A percentile compares a stretch with the other conserved stretches of the same genome.
phyloP scores from a whole-genome alignment of 2,888 invertebrate genomes.

The Scelioninae gen. 1 region DNA sequence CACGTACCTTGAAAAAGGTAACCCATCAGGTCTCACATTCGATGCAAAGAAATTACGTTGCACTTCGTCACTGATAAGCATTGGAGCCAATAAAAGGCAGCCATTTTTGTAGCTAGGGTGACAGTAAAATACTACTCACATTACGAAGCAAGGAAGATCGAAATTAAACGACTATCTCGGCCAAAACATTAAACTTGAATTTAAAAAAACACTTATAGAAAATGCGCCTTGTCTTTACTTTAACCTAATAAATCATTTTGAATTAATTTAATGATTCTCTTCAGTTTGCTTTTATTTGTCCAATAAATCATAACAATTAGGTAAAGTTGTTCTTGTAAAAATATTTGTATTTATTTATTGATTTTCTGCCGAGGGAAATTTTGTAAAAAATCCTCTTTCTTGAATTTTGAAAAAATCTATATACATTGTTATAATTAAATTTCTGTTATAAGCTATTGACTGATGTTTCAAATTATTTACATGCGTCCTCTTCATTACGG shows the following conservation, averaged over 20 bases:
- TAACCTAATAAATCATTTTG: not conserved
- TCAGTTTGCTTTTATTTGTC: not conserved
- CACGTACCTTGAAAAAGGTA: conserved; percentile 67
- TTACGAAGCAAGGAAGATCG: conserved; percentile 53
- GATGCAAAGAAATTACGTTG: conserved; percentile 68
- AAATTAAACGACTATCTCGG: conserved; percentile 55
- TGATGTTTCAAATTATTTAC: too few species aligned
- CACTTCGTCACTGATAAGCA: conserved; percentile 69
- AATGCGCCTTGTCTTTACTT: not conserved
- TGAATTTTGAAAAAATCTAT: too few species aligned
- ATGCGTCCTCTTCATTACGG: too few species aligned
- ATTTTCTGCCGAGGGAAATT: too few species aligned
- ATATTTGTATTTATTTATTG: not conserved
- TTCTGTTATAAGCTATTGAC: too few species aligned
- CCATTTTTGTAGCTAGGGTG: conserved; percentile 58
- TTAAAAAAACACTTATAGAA: conserved; percentile 23
- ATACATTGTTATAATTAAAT: too few species aligned
- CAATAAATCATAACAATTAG: not conserved
- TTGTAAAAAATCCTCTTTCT: too few species aligned
- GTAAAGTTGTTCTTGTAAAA: not conserved
- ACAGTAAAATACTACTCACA: conserved; percentile 61
- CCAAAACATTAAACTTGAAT: conserved; percentile 34
- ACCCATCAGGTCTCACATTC: conserved; percentile 67
- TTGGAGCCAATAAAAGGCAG: conserved; percentile 64
- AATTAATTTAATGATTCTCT: not conserved